Percentiles rank a stretch among this genome's conserved stretches.
These are phyloP conservation scores for Malacosoma neustria DNA, from an alignment of 2,888 invertebrate genomes.

Conservation along the genomic window DNA sequence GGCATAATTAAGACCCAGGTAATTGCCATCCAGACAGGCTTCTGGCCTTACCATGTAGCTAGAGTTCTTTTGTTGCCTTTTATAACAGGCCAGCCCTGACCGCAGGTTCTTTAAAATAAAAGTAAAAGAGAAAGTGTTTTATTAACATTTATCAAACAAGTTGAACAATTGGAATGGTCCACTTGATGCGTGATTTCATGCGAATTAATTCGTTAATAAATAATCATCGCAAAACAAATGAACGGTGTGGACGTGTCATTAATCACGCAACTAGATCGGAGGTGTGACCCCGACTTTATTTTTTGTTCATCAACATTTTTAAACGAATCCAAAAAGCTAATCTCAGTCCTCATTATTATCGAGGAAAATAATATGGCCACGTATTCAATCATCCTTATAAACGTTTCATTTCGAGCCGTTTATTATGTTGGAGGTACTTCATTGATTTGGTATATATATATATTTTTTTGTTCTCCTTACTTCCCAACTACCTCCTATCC, in stretches of 20 bases:
- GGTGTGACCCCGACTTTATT: slow-evolving; percentile 24
- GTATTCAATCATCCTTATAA: not conserved
- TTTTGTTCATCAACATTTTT: slow-evolving; percentile 24
- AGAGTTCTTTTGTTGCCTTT: no score
- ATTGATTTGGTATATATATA: no score
- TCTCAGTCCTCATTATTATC: not conserved
- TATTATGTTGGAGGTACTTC: no score
- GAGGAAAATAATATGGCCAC: not conserved
- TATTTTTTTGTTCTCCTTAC: no score
- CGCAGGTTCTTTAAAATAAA: no score
- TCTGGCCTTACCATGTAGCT: no score
- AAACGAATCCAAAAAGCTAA: not conserved
- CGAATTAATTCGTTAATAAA: slow-evolving; percentile 47
- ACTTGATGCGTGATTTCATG: slow-evolving; percentile 35
- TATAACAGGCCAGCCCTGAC: no score
- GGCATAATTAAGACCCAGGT: no score
- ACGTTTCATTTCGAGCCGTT: not conserved
- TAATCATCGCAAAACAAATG: slow-evolving; percentile 45
- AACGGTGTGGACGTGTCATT: slow-evolving; percentile 40
- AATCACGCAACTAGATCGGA: slow-evolving; percentile 31
- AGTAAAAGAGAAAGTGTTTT: not conserved
- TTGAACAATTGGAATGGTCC: slow-evolving; percentile 11
- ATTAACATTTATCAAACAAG: no score
- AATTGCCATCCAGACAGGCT: no score
- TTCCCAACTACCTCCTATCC: no score